Conservation (phyloP, 2,113 vertebrate genomes). For the Toxotes jaculatrix region DNA sequence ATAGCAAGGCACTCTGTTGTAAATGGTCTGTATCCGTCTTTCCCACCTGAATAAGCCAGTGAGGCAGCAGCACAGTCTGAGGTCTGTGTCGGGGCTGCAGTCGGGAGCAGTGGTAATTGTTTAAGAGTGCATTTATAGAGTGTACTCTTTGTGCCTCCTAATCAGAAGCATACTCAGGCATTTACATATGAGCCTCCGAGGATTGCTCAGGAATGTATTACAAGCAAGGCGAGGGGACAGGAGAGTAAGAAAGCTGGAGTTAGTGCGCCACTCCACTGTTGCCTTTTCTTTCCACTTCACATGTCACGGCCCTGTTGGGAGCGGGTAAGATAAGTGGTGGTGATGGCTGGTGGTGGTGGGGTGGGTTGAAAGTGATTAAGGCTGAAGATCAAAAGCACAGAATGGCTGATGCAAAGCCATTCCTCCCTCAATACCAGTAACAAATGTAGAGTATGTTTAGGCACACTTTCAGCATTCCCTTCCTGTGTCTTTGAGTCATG, state of each 20-base stretch:
- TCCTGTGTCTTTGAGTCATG: slow-evolving; percentile 32
- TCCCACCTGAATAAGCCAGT: slow-evolving; percentile 59
- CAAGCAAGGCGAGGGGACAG: slow-evolving; percentile 41
- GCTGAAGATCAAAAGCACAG: slow-evolving; percentile 64
- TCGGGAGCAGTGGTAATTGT: slow-evolving; percentile 79
- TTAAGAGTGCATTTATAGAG: slow-evolving; percentile 83
- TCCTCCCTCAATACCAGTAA: slow-evolving; percentile 25
- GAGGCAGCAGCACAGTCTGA: slow-evolving; percentile 65
- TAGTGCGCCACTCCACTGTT: slow-evolving; percentile 39
- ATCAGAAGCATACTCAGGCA: slow-evolving; percentile 82
- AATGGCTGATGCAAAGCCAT: slow-evolving; percentile 45
- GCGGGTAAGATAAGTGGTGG: slow-evolving; percentile 21
- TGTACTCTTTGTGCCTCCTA: slow-evolving; percentile 80
- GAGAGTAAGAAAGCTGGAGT: slow-evolving; percentile 30
- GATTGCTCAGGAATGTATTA: slow-evolving; percentile 77
- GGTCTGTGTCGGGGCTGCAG: slow-evolving; percentile 65
- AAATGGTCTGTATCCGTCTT: slow-evolving; percentile 56
- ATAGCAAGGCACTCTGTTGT: slow-evolving; percentile 30
- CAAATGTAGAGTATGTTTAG: slow-evolving; percentile 30
- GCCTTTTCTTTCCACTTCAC: slow-evolving; percentile 72
- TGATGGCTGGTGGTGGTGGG: neutral
- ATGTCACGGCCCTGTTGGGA: slow-evolving; percentile 55
- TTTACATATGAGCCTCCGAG: slow-evolving; percentile 75
- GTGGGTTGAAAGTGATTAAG: slow-evolving; percentile 63
- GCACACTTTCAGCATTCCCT: slow-evolving; percentile 12